Conservation (phyloP, 2,113 vertebrate genomes). For the Chrysochloris asiatica region DNA sequence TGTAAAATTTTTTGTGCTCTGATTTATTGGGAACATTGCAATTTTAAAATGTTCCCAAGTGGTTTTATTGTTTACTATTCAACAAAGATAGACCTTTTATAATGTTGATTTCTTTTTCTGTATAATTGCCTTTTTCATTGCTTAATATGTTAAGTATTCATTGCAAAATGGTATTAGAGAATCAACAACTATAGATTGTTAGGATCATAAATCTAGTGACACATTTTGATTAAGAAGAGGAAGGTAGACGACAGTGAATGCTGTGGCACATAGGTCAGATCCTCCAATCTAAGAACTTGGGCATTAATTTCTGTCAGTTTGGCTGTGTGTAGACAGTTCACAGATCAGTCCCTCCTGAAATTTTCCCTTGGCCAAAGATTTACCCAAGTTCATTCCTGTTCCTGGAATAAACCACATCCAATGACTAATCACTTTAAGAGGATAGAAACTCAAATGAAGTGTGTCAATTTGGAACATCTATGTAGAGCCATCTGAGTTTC, state of each 20-base stretch:
- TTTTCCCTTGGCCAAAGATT: neutral
- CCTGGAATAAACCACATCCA: neutral
- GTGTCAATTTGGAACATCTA: neutral
- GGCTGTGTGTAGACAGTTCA: no score
- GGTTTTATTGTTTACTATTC: conserved; percentile 54
- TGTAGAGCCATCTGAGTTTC: neutral
- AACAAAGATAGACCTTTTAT: conserved; percentile 37
- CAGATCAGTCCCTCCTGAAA: neutral
- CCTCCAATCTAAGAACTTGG: neutral
- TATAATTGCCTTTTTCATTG: conserved; percentile 47
- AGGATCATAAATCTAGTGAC: conserved; percentile 54
- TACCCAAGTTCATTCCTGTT: neutral
- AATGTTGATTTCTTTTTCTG: conserved; percentile 31
- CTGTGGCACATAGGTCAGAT: neutral
- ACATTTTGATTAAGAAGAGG: conserved; percentile 60
- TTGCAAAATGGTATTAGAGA: conserved; percentile 24
- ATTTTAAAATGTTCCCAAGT: conserved; percentile 49
- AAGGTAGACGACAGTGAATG: neutral
- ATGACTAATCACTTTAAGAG: neutral
- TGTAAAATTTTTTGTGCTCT: conserved; percentile 43
- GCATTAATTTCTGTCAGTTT: conserved; percentile 24
- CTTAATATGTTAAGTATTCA: conserved; percentile 41
- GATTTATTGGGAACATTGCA: conserved; percentile 20
- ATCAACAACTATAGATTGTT: conserved; percentile 36
- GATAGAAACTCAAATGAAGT: neutral